Evolutionary conservation across 2,113 vertebrate genomes (phyloP).

Genomic region (Cheilinus undulatus): DNA sequence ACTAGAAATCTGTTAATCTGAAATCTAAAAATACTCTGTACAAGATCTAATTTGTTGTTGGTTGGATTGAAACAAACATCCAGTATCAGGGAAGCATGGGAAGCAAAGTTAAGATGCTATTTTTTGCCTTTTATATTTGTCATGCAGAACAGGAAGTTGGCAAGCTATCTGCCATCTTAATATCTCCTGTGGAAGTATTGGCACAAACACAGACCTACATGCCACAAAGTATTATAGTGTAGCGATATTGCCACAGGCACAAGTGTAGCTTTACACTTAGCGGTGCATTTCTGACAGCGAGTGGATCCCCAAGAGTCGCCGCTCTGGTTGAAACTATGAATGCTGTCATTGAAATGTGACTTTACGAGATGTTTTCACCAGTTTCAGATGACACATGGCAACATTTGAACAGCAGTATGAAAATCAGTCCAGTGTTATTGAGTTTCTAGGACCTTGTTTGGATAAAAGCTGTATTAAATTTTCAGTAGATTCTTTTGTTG

Average conservation of each 20-base stretch:
- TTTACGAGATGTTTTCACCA: constrained; percentile 15
- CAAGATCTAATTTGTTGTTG: background rate
- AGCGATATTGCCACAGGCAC: constrained; percentile 8
- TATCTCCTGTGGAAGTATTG: background rate
- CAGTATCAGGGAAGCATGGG: background rate
- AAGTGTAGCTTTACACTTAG: constrained; percentile 19
- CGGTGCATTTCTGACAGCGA: constrained; percentile 5
- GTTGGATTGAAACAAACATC: too few species aligned
- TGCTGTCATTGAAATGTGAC: background rate
- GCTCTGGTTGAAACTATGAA: constrained; percentile 11
- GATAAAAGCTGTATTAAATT: background rate
- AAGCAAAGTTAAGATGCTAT: background rate
- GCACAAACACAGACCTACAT: background rate
- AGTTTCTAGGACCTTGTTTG: constrained; percentile 4
- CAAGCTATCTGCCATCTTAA: background rate
- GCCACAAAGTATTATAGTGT: constrained; percentile 22
- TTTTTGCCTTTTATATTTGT: background rate
- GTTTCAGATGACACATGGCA: background rate
- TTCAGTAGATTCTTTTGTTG: background rate
- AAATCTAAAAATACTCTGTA: background rate
- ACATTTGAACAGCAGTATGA: background rate
- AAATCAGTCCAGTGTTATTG: background rate
- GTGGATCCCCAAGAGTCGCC: constrained; percentile 5
- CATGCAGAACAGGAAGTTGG: background rate
- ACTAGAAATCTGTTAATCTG: background rate